These are phyloP conservation scores for Alcedo quadribrachys DNA, from an alignment of 2,797 vertebrate species.

Conservation along the genomic window DNA sequence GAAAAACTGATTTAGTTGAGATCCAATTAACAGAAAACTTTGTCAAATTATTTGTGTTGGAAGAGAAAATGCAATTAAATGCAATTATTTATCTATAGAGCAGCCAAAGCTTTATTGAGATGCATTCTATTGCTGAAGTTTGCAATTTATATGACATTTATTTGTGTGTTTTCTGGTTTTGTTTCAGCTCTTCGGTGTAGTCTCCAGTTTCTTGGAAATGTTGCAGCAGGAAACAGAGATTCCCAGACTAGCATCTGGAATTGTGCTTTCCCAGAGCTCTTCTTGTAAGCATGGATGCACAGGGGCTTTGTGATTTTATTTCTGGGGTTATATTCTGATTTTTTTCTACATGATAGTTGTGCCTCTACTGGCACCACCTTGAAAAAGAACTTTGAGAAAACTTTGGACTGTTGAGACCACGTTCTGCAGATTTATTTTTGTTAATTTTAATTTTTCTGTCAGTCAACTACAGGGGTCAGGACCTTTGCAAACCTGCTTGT, in stretches of 20 bases:
- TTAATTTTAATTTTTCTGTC: background rate
- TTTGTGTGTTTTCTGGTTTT: background rate
- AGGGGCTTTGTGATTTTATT: background rate
- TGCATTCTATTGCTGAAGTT: background rate
- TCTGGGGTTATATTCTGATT: conserved; percentile 8
- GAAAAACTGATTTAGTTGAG: background rate
- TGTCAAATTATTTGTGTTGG: background rate
- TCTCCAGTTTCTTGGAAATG: conserved; percentile 83
- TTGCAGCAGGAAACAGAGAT: conserved; percentile 79
- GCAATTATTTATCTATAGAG: background rate
- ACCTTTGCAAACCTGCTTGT: background rate
- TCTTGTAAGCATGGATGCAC: conserved; percentile 76
- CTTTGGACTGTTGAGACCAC: background rate
- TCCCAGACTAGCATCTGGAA: conserved; percentile 81
- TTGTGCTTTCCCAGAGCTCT: conserved; percentile 81
- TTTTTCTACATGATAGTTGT: background rate
- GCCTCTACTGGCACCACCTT: background rate
- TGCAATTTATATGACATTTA: background rate
- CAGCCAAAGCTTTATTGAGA: background rate
- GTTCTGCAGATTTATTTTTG: conserved; percentile 1
- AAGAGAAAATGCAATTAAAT: background rate
- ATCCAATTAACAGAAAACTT: background rate
- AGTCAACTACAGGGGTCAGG: background rate
- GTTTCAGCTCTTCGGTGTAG: conserved; percentile 79
- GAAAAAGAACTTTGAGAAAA: conserved; percentile 6